Conservation (phyloP, 2,797 vertebrate species). For the Valencia hispanica region DNA sequence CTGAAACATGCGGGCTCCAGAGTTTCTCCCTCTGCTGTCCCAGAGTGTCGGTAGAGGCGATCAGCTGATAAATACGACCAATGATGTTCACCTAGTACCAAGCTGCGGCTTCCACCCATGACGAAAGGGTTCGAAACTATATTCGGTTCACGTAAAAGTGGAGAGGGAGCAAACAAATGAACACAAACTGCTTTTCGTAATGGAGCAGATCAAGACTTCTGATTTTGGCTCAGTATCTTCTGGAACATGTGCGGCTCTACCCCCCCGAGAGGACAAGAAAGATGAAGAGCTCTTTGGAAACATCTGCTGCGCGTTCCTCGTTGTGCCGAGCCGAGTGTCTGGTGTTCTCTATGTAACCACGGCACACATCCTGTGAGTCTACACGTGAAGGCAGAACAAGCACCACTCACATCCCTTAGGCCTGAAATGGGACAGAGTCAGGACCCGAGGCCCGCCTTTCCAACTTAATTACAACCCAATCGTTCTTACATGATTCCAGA, state of each 20-base stretch:
- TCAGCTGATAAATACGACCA: conserved; percentile 24
- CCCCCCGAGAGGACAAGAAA: neutral
- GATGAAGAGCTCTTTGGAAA: neutral
- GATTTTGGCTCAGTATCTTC: neutral
- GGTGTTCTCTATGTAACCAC: neutral
- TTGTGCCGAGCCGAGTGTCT: neutral
- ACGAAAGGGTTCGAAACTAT: neutral
- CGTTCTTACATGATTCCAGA: neutral
- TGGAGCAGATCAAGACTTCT: neutral
- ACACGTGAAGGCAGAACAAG: neutral
- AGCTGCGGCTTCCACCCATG: neutral
- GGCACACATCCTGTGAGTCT: neutral
- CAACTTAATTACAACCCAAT: neutral
- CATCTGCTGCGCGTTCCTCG: neutral
- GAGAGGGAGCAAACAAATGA: neutral
- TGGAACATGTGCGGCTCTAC: neutral
- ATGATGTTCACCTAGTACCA: conserved; percentile 8
- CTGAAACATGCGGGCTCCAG: conserved; percentile 28
- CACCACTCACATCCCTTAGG: neutral
- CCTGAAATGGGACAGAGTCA: neutral
- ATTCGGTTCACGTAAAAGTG: neutral
- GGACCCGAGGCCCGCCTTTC: neutral
- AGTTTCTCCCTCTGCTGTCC: conserved; percentile 27
- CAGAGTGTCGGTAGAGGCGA: conserved; percentile 21
- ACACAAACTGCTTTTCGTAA: neutral